phyloP scores from a whole-genome alignment of 92 coral and sea anemone species.

The Hydrozoanthus gracilis region DNA sequence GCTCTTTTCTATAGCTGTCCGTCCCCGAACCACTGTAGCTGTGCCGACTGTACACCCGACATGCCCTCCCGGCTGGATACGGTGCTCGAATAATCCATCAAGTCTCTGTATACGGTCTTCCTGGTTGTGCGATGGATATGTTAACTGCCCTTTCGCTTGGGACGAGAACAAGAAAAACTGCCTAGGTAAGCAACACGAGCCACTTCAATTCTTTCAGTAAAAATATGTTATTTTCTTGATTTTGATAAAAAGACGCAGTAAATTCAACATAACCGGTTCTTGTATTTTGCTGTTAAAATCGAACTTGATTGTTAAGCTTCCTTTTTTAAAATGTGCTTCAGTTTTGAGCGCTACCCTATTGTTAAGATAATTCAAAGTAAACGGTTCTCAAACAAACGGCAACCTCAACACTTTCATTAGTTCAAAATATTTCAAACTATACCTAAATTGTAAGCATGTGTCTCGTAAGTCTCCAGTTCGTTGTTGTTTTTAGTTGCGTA shows the following conservation, averaged over 20 bases:
- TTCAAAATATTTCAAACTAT: too few relatives aligned
- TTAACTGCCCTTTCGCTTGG: slow-evolving; percentile 66
- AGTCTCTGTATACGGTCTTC: slow-evolving; percentile 50
- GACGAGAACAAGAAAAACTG: slow-evolving; percentile 66
- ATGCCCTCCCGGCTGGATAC: slow-evolving; percentile 46
- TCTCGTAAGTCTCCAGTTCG: too few relatives aligned
- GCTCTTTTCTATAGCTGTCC: slow-evolving; percentile 21
- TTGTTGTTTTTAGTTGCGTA: too few relatives aligned
- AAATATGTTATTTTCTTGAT: not conserved
- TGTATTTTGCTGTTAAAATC: too few relatives aligned
- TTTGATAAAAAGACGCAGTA: not conserved
- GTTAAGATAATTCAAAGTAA: too few relatives aligned
- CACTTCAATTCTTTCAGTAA: not conserved
- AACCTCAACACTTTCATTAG: too few relatives aligned
- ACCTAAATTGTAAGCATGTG: too few relatives aligned
- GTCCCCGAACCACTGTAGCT: slow-evolving; percentile 15
- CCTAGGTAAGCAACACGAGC: slow-evolving; percentile 48
- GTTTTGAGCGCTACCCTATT: too few relatives aligned
- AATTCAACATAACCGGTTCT: too few relatives aligned
- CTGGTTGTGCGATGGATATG: slow-evolving; percentile 76
- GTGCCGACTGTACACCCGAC: slow-evolving; percentile 20
- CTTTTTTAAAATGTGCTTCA: too few relatives aligned
- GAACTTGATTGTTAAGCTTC: too few relatives aligned
- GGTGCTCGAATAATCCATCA: slow-evolving; percentile 24
- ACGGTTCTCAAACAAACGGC: too few relatives aligned